These are phyloP conservation scores for Omphaloscelis lunosa DNA, from an alignment of 2,888 invertebrate genomes.

Conservation along the genomic window DNA sequence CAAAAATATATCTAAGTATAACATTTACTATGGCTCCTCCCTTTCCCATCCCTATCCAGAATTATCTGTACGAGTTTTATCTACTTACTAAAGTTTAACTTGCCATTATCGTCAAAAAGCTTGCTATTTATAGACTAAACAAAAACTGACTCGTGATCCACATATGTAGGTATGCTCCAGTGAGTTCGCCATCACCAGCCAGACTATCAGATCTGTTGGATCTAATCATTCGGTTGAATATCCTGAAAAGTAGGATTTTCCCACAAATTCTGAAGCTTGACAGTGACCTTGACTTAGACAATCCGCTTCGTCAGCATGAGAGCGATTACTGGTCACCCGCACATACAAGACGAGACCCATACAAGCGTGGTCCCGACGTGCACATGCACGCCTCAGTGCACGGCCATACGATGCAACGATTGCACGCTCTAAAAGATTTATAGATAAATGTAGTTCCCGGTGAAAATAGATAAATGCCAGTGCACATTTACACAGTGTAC, in stretches of 20 bases:
- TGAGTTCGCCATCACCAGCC: background rate
- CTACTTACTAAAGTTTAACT: background rate
- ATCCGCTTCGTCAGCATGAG: slow-evolving; percentile 73
- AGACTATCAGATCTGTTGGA: background rate
- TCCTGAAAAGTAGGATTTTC: slow-evolving; percentile 18
- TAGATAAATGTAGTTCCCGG: slow-evolving; percentile 91
- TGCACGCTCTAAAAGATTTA: slow-evolving; percentile 91
- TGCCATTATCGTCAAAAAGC: background rate
- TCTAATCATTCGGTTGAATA: background rate
- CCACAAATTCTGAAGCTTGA: slow-evolving; percentile 40
- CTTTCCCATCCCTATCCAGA: background rate
- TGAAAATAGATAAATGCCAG: slow-evolving; percentile 91
- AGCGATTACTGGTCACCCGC: slow-evolving; percentile 75
- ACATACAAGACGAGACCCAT: slow-evolving; percentile 71
- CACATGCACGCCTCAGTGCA: slow-evolving; percentile 85
- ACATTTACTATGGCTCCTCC: background rate
- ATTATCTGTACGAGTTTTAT: background rate
- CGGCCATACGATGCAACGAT: slow-evolving; percentile 89
- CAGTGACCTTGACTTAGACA: slow-evolving; percentile 80
- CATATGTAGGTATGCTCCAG: slow-evolving; percentile 12
- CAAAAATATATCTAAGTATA: background rate
- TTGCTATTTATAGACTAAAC: background rate
- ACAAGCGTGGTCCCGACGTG: slow-evolving; percentile 64
- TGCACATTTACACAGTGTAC: slow-evolving; percentile 88
- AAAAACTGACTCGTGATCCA: background rate